These are phyloP conservation scores for Gallinago media DNA, from an alignment of 2,113 vertebrate species.

Conservation along the genomic window DNA sequence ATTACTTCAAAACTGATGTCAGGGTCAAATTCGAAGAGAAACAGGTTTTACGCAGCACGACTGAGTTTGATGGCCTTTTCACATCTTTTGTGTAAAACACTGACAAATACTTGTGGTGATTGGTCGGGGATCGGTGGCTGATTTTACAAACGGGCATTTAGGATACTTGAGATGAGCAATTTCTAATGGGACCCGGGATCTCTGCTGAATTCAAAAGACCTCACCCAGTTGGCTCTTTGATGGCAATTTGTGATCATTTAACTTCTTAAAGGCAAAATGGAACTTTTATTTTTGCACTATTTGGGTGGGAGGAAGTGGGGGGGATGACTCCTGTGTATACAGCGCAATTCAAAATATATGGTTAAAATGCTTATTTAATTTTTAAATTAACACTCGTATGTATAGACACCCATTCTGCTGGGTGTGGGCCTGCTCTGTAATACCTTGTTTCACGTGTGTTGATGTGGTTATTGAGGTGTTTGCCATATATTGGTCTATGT, in stretches of 20 bases:
- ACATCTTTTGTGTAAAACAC: background rate
- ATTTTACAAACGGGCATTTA: background rate
- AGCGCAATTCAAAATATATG: background rate
- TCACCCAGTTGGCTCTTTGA: rapidly evolving
- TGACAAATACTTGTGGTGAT: background rate
- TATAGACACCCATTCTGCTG: background rate
- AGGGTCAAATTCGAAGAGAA: background rate
- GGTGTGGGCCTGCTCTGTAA: background rate
- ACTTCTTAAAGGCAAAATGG: background rate
- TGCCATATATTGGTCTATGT: background rate
- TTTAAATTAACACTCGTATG: background rate
- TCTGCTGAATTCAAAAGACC: background rate
- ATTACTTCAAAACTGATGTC: background rate
- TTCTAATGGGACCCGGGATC: background rate
- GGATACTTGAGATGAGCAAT: background rate
- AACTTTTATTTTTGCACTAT: background rate
- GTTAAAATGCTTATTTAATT: background rate
- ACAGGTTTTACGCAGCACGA: background rate
- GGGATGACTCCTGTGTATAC: background rate
- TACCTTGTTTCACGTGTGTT: background rate
- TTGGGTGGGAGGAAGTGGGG: background rate
- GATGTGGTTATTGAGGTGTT: background rate
- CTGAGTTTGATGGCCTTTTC: background rate
- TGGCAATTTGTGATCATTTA: background rate
- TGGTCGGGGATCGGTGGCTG: background rate